phyloP scores from a whole-genome alignment of 1,140 invertebrate genomes.

The Bombus terrestris region DNA sequence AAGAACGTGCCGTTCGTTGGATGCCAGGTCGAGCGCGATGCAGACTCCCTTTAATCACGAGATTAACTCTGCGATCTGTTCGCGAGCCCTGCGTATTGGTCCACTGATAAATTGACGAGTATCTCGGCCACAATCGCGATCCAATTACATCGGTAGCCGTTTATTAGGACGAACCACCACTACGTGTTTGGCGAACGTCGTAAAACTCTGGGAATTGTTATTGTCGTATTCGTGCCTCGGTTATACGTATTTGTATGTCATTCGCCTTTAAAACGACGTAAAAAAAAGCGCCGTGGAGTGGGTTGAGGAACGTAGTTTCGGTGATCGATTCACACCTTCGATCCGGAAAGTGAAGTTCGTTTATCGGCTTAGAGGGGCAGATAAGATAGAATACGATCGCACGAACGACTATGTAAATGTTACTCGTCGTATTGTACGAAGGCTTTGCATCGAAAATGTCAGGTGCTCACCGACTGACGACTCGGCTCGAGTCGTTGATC shows the following conservation, averaged over 20 bases:
- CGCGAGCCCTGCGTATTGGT: background rate
- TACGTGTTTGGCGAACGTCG: no score
- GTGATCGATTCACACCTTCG: background rate
- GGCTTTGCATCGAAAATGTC: constrained; percentile 63
- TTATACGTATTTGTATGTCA: background rate
- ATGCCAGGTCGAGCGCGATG: background rate
- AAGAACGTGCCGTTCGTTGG: background rate
- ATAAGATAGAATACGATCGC: constrained; percentile 34
- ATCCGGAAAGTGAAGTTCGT: constrained; percentile 25
- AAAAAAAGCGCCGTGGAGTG: background rate
- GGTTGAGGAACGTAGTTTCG: no score
- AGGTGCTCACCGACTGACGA: constrained; percentile 39
- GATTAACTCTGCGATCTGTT: background rate
- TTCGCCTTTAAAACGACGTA: background rate
- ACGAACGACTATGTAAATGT: constrained; percentile 50
- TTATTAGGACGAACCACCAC: background rate
- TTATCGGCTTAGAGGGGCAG: constrained; percentile 20
- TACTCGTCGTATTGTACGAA: background rate
- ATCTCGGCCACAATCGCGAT: background rate
- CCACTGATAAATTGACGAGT: constrained; percentile 15
- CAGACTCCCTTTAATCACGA: background rate
- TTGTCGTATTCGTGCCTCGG: background rate
- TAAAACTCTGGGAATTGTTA: background rate
- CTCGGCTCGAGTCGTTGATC: constrained; percentile 18
- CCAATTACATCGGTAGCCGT: background rate